Evolutionary conservation across 1,140 invertebrate genomes (phyloP).

Genomic region (Dufourea novaeangliae): DNA sequence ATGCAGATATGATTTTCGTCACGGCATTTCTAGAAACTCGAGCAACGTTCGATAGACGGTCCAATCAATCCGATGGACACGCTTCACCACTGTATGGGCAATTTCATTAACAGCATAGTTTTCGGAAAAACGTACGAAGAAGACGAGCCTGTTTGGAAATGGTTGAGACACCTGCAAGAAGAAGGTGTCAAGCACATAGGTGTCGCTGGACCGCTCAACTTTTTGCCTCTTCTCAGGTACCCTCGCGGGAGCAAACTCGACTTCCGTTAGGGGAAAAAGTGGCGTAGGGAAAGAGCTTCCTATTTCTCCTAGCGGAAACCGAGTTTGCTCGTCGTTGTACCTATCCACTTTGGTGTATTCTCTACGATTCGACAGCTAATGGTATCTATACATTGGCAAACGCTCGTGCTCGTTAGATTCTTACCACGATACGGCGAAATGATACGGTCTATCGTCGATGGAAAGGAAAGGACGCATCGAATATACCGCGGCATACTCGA

Average conservation of each 20-base stretch:
- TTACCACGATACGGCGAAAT: constrained; percentile 83
- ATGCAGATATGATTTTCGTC: neutral
- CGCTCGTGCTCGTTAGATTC: constrained; percentile 50
- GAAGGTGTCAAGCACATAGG: constrained; percentile 90
- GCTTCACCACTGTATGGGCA: constrained; percentile 88
- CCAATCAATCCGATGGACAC: constrained; percentile 80
- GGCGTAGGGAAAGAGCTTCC: too few species aligned
- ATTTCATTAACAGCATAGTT: constrained; percentile 88
- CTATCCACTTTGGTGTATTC: too few species aligned
- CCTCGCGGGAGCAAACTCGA: too few species aligned
- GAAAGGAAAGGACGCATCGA: constrained; percentile 87
- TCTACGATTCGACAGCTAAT: too few species aligned
- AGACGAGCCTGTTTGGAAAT: constrained; percentile 88
- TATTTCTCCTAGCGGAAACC: too few species aligned
- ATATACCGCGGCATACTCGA: constrained; percentile 87
- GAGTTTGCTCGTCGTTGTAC: too few species aligned
- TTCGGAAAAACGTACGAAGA: constrained; percentile 87
- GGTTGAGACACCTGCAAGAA: constrained; percentile 88
- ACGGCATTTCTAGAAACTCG: constrained; percentile 69
- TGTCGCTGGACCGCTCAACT: constrained; percentile 90
- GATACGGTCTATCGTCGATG: constrained; percentile 84
- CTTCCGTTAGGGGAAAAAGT: too few species aligned
- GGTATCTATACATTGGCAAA: too few species aligned
- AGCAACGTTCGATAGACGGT: constrained; percentile 48
- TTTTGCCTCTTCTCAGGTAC: constrained; percentile 90